A percentile compares a stretch with the other conserved stretches of the same genome.
Evolutionary conservation across 2,113 vertebrate species (phyloP).

Genomic region (Etia nguti): DNA sequence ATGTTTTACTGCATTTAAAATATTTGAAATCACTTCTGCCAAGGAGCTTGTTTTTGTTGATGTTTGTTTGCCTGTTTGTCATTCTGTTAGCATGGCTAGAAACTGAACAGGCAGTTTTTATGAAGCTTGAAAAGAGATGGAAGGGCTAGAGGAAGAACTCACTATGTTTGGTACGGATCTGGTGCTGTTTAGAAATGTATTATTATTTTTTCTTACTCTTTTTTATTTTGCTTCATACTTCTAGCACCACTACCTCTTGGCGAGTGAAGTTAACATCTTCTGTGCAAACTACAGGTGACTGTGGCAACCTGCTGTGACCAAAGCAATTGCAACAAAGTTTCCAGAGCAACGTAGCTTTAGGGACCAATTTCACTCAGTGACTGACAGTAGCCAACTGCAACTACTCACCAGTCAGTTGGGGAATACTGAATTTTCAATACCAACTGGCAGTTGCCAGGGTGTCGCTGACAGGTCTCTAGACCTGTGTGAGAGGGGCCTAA

Average conservation of each 20-base stretch:
- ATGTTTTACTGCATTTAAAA: background rate
- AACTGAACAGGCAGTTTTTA: background rate
- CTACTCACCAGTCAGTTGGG: background rate
- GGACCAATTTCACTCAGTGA: background rate
- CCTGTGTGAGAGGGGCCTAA: background rate
- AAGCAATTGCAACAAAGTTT: background rate
- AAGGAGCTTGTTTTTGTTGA: background rate
- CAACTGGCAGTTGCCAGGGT: background rate
- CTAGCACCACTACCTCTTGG: background rate
- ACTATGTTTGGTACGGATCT: background rate
- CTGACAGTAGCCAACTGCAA: background rate
- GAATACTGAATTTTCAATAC: background rate
- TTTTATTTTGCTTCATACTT: background rate
- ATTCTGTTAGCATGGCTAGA: background rate
- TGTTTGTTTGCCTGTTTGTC: background rate
- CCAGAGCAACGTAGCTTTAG: background rate
- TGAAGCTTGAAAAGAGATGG: background rate
- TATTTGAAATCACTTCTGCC: background rate
- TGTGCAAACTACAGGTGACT: background rate
- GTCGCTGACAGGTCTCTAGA: background rate
- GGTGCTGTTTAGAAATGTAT: background rate
- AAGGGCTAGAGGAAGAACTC: background rate
- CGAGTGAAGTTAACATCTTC: background rate
- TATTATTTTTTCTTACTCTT: background rate
- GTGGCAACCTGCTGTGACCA: background rate